These are phyloP conservation scores for Tapirus terrestris DNA, from an alignment of 2,113 vertebrate genomes.

Conservation along the genomic window DNA sequence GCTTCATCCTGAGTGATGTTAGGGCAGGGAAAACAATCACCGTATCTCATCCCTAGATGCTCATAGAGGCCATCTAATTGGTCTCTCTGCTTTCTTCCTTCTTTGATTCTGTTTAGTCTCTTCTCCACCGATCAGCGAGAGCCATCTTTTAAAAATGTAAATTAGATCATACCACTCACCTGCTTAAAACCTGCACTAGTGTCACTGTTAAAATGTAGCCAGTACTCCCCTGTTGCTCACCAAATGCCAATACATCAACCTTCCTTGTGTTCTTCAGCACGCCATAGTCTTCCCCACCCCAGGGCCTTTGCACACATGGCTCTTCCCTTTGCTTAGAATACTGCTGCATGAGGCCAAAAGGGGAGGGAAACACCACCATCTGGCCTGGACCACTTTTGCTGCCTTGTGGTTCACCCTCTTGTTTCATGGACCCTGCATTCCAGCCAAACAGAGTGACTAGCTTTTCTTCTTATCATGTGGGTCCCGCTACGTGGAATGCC, in stretches of 20 bases:
- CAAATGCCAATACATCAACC: background rate
- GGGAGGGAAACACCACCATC: background rate
- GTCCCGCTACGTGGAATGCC: background rate
- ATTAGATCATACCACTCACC: background rate
- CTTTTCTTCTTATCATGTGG: background rate
- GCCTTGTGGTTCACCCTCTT: background rate
- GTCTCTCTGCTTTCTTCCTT: background rate
- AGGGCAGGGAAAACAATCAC: background rate
- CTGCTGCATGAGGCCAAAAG: background rate
- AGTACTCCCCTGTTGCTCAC: background rate
- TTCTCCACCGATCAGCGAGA: background rate
- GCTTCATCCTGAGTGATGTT: background rate
- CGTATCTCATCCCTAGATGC: background rate
- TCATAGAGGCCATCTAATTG: background rate
- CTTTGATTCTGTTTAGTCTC: background rate
- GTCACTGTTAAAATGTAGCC: background rate
- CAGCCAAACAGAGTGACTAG: background rate
- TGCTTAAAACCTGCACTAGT: background rate
- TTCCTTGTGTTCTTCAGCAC: background rate
- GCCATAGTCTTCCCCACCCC: background rate
- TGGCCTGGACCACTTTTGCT: background rate
- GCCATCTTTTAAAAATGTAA: background rate
- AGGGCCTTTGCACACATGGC: background rate
- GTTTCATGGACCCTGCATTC: background rate
- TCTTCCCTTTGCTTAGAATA: background rate